phyloP scores from a whole-genome alignment of 2,113 vertebrate species.

The Aleadryas rufinucha region DNA sequence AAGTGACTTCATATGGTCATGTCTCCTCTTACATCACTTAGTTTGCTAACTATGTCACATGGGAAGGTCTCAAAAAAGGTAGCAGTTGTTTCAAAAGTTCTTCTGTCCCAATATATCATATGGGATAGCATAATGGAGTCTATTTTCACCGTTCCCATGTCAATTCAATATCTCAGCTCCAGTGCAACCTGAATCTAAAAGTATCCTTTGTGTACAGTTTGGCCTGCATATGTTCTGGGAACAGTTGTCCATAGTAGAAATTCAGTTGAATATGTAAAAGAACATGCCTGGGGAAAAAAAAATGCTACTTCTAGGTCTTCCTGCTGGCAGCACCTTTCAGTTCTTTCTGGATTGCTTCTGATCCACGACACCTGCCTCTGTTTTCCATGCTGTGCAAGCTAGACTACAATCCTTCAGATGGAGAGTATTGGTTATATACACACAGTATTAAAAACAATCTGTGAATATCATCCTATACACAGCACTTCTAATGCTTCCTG shows the following conservation, averaged over 20 bases:
- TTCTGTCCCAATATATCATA: not conserved
- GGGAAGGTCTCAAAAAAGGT: not conserved
- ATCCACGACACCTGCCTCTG: not conserved
- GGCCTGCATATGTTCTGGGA: conserved; percentile 36
- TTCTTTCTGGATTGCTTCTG: conserved; percentile 35
- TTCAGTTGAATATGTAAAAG: conserved; percentile 51
- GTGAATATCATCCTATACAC: not conserved
- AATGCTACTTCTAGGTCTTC: conserved; percentile 34
- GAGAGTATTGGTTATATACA: not conserved
- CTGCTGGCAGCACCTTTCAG: not conserved
- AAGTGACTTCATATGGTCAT: not conserved
- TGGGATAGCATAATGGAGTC: not conserved
- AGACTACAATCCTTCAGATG: not conserved
- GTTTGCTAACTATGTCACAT: not conserved
- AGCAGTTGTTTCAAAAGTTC: not conserved
- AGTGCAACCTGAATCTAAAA: conserved; percentile 17
- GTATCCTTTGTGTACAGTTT: conserved; percentile 39
- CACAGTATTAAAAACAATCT: not conserved
- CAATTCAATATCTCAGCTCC: not conserved
- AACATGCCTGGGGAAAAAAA: not conserved
- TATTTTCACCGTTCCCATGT: conserved; percentile 5
- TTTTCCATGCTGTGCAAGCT: not conserved
- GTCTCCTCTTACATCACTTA: not conserved
- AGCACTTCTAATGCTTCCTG: not conserved
- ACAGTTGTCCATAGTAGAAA: conserved; percentile 22